A percentile compares a stretch with the other conserved stretches of the same genome.
Evolutionary conservation across 2,113 vertebrate species (phyloP).

Genomic region (Himantopus leucocephalus): DNA sequence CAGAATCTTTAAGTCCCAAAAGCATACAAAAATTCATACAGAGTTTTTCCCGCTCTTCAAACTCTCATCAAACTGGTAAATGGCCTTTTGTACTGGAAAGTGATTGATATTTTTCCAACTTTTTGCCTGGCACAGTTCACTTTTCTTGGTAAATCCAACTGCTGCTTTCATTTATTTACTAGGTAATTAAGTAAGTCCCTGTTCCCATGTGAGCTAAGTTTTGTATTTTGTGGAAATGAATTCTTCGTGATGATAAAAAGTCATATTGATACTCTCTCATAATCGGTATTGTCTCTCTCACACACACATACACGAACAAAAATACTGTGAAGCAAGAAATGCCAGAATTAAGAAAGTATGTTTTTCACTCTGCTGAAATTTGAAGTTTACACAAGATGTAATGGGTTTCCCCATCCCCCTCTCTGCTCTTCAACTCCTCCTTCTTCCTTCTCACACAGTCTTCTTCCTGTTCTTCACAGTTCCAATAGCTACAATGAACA

Average conservation of each 20-base stretch:
- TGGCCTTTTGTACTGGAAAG: not conserved
- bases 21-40: not conserved
- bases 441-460: not conserved
- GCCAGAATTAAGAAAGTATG: not conserved
- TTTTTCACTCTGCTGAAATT: not conserved
- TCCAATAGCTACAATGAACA: not conserved
- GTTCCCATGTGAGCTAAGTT: not conserved
- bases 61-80: not conserved
- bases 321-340: not conserved
- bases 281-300: not conserved
- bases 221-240: not conserved
- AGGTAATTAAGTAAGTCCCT: not conserved
- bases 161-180: not conserved
- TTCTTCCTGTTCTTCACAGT: constrained; percentile 1
- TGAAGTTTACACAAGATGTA: not conserved
- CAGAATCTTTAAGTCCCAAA: not conserved
- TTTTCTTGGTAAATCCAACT: not conserved
- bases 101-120: not conserved
- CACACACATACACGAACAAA: not conserved
- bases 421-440: not conserved
- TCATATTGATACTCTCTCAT: not conserved
- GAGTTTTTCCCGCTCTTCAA: not conserved
- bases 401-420: not conserved
- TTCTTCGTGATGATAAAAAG: not conserved
- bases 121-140: not conserved